A percentile compares a stretch with the other conserved stretches of the same genome.
These are phyloP conservation scores for Pitta sordida DNA, from an alignment of 2,113 vertebrate species.

Conservation along the genomic window DNA sequence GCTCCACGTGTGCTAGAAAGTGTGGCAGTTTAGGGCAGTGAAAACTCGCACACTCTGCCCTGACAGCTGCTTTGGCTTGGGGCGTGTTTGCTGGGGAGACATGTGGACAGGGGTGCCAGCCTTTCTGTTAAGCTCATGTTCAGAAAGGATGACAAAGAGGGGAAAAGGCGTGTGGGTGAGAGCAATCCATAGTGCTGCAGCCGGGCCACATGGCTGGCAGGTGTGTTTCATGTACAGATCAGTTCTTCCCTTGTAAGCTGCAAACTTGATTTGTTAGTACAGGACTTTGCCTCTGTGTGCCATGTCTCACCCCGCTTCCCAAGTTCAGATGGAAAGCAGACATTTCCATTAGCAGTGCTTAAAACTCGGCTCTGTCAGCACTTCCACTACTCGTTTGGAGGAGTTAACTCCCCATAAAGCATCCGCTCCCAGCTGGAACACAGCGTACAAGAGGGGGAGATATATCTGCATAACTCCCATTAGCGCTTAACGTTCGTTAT, in stretches of 20 bases:
- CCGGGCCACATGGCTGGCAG: background rate
- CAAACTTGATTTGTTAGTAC: background rate
- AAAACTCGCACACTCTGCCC: background rate
- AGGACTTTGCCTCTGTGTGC: background rate
- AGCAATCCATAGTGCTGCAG: background rate
- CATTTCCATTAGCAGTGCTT: background rate
- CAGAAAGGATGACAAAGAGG: background rate
- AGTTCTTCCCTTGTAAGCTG: background rate
- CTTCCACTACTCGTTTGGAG: background rate
- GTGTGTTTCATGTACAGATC: background rate
- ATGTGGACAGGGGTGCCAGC: background rate
- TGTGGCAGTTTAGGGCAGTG: background rate
- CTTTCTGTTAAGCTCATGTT: background rate
- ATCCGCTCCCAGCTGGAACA: slow-evolving; percentile 9
- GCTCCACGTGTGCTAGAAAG: background rate
- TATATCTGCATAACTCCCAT: slow-evolving; percentile 4
- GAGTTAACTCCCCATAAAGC: slow-evolving; percentile 14
- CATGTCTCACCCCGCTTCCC: background rate
- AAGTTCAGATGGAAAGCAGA: background rate
- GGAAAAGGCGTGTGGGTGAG: background rate
- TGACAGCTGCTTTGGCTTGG: background rate
- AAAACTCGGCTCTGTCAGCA: background rate
- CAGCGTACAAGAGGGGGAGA: background rate
- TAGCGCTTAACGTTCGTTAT: background rate
- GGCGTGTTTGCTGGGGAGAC: background rate